A percentile compares a stretch with the other conserved stretches of the same genome.
These are phyloP conservation scores for Mirza zaza DNA, from an alignment of 2,113 vertebrate genomes.

Conservation along the genomic window DNA sequence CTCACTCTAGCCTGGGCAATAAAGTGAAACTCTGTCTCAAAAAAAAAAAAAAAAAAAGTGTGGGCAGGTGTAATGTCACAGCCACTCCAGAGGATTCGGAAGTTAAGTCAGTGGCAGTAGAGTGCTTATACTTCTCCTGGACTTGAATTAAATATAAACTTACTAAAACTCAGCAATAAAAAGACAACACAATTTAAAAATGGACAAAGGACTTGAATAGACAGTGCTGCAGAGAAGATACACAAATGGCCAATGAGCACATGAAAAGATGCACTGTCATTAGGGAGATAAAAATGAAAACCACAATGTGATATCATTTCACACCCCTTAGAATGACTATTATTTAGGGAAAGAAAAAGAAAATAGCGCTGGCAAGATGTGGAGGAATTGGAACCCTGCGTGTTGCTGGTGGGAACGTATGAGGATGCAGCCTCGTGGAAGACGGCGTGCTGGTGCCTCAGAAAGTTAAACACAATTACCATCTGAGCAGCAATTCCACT, in stretches of 20 bases:
- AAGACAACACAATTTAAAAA: neutral
- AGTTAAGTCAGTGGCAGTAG: neutral
- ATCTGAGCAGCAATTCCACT: neutral
- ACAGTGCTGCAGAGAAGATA: neutral
- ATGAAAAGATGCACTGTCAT: neutral
- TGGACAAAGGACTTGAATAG: neutral
- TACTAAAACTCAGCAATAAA: neutral
- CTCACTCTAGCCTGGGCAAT: no score
- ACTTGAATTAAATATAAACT: neutral
- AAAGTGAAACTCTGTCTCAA: no score
- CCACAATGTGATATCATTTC: accelerated
- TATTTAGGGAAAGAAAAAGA: neutral
- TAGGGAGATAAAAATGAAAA: neutral
- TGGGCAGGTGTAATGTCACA: neutral
- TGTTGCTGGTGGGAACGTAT: neutral
- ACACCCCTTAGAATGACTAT: neutral
- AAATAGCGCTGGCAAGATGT: no score
- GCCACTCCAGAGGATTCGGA: accelerated
- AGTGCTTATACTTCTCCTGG: neutral
- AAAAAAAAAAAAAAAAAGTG: no score
- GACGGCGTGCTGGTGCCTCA: neutral
- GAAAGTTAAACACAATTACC: neutral
- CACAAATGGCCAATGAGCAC: neutral
- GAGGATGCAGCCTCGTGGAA: neutral
- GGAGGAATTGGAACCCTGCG: neutral